Conservation (phyloP, 2,113 vertebrate species). For the Mobula hypostoma region DNA sequence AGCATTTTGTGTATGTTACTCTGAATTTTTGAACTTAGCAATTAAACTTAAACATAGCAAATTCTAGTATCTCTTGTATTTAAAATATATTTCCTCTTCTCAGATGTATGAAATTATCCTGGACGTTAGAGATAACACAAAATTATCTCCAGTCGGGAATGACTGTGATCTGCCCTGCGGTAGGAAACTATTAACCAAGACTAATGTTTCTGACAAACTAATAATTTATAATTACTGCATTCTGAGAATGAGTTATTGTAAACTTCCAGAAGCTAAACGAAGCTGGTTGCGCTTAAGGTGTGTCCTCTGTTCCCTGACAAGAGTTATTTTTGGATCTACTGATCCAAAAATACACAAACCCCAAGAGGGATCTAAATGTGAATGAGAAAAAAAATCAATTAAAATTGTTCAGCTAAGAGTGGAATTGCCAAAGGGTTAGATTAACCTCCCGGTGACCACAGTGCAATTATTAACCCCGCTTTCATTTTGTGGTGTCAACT, state of each 20-base stretch:
- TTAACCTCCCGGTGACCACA: not conserved
- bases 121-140: not conserved
- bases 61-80: no score
- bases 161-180: not conserved
- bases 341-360: not conserved
- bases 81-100: not conserved
- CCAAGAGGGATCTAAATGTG: not conserved
- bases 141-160: not conserved
- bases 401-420: constrained; percentile 8
- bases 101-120: not conserved
- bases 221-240: not conserved
- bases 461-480: not conserved
- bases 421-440: constrained; percentile 15
- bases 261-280: not conserved
- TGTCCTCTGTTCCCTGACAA: not conserved
- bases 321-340: not conserved
- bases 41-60: no score
- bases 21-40: no score
- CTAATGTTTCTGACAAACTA: not conserved
- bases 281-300: not conserved
- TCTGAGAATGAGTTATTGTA: not conserved
- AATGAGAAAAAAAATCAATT: constrained; percentile 33
- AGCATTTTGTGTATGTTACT: no score
- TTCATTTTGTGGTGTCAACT: not conserved
- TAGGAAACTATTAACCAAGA: not conserved